Base-by-base conservation (phyloP, 2,888 invertebrate species). In the Gymnosoma rotundatum region DNA sequence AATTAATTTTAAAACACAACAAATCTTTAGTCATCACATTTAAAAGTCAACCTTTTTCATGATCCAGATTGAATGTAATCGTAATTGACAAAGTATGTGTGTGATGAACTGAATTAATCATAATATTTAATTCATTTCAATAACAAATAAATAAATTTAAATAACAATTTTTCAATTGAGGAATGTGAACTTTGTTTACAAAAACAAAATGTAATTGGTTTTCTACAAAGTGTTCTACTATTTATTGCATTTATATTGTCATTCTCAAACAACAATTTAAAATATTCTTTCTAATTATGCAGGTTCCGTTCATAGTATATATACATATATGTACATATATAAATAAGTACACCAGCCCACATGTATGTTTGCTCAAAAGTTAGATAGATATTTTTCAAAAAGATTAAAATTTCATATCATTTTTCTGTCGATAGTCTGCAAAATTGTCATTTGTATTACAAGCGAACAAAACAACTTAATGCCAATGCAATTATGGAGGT, bases 121-220 rank as follows among this genome's bases (percentile, higher is more conserved):
- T 45, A 58, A 32, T 32, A 32, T 32, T 63, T 45, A 45, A 64
- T 75, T 10, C 56, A 69, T 69, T 42, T 64, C 36, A 66, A 36
- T 45, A 76, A 54, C 21, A 12, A 42, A 42, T 52, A 12, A 42
- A 42, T 52, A 54, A 42, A 60, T 42, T 42, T 42, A 58, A 75
- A 48, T 50, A 21, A 16, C 14, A 1, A 45, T 32, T 58, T 56
- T 45, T 21, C n/a, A 75, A 56, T 58, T 21, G 8, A 42, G 9
- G 67, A 76, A 76, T 76, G 21, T 76, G 76, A 25, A 69, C 25
- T 61, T 76, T 69, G 67, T 25, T 60, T 42, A 60, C 42, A 76
- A 76, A 25, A 69, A 16, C 42, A 25, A 76, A 61, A 42, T 60
- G 52, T 52, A 20, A 61, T 56, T 54, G 54, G 42, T n/a, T 42